A percentile compares a stretch with the other conserved stretches of the same genome.
These are phyloP conservation scores for Anableps anableps DNA, from an alignment of 2,797 vertebrate genomes.

Conservation along the genomic window DNA sequence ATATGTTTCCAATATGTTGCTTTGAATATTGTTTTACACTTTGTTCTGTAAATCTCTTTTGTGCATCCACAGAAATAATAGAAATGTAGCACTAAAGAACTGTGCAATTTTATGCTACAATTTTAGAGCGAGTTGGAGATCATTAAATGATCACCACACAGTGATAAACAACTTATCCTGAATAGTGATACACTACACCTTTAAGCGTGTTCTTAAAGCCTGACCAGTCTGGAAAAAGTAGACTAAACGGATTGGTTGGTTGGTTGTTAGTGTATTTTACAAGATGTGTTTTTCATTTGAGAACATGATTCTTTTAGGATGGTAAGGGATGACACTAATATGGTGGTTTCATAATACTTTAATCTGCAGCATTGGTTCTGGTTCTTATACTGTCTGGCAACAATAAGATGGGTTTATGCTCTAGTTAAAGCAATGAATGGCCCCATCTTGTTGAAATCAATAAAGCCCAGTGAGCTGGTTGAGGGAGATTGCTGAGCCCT, in stretches of 20 bases:
- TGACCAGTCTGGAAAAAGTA: not conserved
- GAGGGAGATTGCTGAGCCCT: constrained; percentile 60
- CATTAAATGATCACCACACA: not conserved
- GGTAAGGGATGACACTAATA: not conserved
- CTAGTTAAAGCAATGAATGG: constrained; percentile 76
- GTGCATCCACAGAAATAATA: not conserved
- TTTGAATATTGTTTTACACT: not conserved
- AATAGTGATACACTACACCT: not conserved
- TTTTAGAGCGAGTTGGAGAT: not conserved
- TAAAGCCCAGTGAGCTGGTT: constrained; percentile 60
- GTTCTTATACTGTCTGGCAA: constrained; percentile 60
- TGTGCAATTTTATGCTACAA: not conserved
- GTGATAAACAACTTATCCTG: not conserved
- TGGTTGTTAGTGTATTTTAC: not conserved
- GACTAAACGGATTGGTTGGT: not conserved
- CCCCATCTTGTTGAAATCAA: constrained; percentile 74
- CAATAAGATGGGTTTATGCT: constrained; percentile 68
- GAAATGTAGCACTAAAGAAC: not conserved
- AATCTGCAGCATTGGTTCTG: constrained; percentile 19
- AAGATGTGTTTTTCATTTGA: constrained; percentile 5
- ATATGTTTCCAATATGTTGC: not conserved
- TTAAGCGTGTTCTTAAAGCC: not conserved
- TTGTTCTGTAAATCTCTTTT: not conserved
- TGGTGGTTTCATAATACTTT: constrained; percentile 10
- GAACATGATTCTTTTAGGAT: not conserved